Evolutionary conservation across 2,797 vertebrate species (phyloP), one percentile per base, ranked within the genome.

Genomic region (Phalloptychus januarius): DNA sequence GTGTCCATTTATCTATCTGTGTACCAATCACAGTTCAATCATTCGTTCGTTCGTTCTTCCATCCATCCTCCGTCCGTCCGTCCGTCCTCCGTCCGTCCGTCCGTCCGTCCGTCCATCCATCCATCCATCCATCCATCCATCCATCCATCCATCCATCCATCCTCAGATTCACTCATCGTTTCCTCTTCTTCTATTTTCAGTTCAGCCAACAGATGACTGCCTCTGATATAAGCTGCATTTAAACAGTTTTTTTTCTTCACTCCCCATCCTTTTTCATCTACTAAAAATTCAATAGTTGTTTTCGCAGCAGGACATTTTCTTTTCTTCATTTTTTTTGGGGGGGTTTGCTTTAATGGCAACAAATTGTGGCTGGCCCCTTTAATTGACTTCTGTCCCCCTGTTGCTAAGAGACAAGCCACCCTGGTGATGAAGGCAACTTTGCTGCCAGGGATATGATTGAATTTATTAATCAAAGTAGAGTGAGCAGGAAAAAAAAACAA

Each of bases 381-480:
- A 94, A 94, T 83, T 87, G 85, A 88, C 86, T 79, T 67, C 69
- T 20, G 61, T 52, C 84, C 86, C 74, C 77, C 84, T 94, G 95
- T 95, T 95, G 95, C 95, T 94, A 94, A 87, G 95, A 92, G 92
- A 96, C 94, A 73, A 73, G 77, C 70, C 20, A 73, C 79, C 76
- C 87, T 74, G 58, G 86, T 87, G 89, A 89, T 80, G 61, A 86
- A 80, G 81, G 80, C 89, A 87, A 88, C 81, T 80, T 86, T 72
- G 85, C 86, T 78, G 74, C 80, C 81, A 79, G 33, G 42, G 85
- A 76, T 86, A 87, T 75, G 87, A 84, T 88, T 28, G 7, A 58
- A 77, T 82, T 72, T 85, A 3, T 7, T 76, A 92, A 90, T 92
- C 79, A 78, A 33, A 91, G 56, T 79, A 72, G 76, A 46, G 38